Percentiles rank a stretch among this genome's conserved stretches.
These are phyloP conservation scores for Chondrosia reniformis DNA, from an alignment of 37 sponge, comb jelly and placozoan genomes.

Conservation along the genomic window DNA sequence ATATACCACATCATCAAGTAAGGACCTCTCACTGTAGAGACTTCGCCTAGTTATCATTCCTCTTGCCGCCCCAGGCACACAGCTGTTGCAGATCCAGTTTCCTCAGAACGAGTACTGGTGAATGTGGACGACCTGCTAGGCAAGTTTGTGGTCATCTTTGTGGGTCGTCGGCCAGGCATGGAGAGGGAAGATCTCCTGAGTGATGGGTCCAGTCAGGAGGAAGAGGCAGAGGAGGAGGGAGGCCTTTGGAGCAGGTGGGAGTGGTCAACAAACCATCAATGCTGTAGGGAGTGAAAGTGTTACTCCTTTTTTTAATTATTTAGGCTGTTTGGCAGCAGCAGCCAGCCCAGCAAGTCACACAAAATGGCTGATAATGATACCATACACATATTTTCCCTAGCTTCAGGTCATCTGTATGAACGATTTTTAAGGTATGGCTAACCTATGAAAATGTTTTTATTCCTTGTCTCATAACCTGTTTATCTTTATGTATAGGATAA, in stretches of 20 bases:
- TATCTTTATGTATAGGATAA: constrained; percentile 74
- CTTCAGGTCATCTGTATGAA: constrained; percentile 96
- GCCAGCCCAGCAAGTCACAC: not conserved
- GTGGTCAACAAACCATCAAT: not conserved
- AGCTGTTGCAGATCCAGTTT: not conserved
- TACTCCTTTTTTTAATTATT: not conserved
- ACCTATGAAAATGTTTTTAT: not conserved
- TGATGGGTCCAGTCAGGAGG: constrained; percentile 11
- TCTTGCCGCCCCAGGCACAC: not conserved
- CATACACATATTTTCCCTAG: constrained; percentile 93
- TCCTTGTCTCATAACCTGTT: not conserved
- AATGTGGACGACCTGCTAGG: constrained; percentile 53
- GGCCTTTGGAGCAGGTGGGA: constrained; percentile 54
- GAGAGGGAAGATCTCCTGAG: constrained; percentile 42
- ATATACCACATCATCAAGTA: constrained; percentile 73
- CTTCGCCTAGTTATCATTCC: not conserved
- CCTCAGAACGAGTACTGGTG: constrained; percentile 25
- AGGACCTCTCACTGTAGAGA: not conserved
- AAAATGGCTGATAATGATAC: constrained; percentile 46
- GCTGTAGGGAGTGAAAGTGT: not conserved
- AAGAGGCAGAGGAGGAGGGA: constrained; percentile 29
- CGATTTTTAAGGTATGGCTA: constrained; percentile 77
- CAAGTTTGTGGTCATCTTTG: constrained; percentile 39
- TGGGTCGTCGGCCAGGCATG: constrained; percentile 63
- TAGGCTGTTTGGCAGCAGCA: constrained; percentile 22